phyloP scores from a whole-genome alignment of 2,113 vertebrate genomes.

The Galbula dea region DNA sequence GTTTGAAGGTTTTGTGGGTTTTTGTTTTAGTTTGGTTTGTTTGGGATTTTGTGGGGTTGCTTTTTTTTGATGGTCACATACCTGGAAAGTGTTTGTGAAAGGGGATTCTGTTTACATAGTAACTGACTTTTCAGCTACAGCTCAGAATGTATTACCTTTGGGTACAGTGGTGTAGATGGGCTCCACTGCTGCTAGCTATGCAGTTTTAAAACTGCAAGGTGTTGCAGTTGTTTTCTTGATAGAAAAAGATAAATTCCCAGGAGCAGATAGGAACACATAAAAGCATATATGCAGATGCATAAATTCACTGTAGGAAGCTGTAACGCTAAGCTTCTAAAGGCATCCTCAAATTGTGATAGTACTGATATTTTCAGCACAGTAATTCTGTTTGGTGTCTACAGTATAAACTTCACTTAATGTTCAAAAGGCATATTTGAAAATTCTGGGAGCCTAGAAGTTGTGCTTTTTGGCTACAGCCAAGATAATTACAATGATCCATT shows the following conservation, averaged over 20 bases:
- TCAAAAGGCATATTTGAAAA: neutral
- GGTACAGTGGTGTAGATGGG: neutral
- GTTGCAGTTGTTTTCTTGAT: neutral
- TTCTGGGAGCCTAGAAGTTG: neutral
- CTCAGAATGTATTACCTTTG: neutral
- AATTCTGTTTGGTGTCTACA: neutral
- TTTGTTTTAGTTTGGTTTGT: neutral
- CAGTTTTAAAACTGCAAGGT: neutral
- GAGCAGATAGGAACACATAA: neutral
- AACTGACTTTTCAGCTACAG: neutral
- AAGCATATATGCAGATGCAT: neutral
- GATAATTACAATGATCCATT: neutral
- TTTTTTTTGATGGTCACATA: neutral
- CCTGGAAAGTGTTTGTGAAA: neutral
- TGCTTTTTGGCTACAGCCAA: neutral
- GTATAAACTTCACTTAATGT: neutral
- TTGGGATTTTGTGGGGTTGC: neutral
- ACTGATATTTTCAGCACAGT: neutral
- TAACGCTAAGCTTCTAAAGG: neutral
- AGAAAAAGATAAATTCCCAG: neutral
- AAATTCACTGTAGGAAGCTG: neutral
- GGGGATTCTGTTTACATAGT: neutral
- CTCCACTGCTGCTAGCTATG: neutral
- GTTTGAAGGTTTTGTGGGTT: neutral
- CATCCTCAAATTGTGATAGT: neutral